phyloP scores from a whole-genome alignment of 2,888 invertebrate genomes.

The Cheilosia impressa region DNA sequence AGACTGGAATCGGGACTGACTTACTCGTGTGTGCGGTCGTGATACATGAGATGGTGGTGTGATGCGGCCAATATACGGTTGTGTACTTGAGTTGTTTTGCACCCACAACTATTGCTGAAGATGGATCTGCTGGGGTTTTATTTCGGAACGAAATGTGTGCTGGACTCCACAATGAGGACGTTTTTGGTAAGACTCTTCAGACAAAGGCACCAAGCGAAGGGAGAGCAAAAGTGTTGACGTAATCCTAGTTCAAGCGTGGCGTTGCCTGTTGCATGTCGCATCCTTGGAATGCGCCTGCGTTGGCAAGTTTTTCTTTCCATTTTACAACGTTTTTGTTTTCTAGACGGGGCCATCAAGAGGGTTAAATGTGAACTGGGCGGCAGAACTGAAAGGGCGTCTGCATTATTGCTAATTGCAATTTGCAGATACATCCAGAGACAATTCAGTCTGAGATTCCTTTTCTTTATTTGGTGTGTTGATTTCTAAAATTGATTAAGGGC shows the following conservation, averaged over 20 bases:
- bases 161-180: conserved; percentile 1
- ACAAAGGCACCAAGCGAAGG: not conserved
- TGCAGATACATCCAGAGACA: too few species aligned
- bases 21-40: not conserved
- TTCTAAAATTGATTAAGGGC: too few species aligned
- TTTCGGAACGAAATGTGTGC: too few species aligned
- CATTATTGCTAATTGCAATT: too few species aligned
- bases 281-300: conserved; percentile 35
- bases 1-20: conserved; percentile 2
- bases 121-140: too few species aligned
- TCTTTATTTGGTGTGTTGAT: not conserved
- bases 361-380: too few species aligned
- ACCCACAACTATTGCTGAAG: not conserved
- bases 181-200: conserved; percentile 19
- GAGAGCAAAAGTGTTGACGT: conserved; percentile 25
- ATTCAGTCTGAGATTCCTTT: not conserved
- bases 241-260: conserved; percentile 19
- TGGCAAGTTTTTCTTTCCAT: not conserved
- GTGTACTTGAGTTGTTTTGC: not conserved
- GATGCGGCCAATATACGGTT: conserved; percentile 20
- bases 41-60: not conserved
- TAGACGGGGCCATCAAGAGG: too few species aligned
- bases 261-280: conserved; percentile 22
- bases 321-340: not conserved
- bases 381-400: too few species aligned